phyloP scores from a whole-genome alignment of 1,140 invertebrate species.

The Halyomorpha halys region DNA sequence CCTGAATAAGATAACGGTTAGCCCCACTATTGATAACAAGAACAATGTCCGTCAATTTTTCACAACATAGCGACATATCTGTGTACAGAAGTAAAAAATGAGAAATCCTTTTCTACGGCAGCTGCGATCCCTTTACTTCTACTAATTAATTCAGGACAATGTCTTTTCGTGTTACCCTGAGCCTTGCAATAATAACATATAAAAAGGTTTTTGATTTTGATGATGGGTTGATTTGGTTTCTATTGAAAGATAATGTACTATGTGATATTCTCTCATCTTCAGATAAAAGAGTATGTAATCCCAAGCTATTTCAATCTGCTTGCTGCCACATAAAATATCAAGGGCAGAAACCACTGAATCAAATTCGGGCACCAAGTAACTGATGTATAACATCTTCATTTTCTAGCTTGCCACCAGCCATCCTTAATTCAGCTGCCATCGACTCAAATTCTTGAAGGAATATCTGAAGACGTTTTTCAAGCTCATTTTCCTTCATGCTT shows the following conservation, averaged over 20 bases:
- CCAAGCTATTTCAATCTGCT: too few relatives aligned
- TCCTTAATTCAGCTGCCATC: background rate
- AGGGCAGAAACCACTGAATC: too few relatives aligned
- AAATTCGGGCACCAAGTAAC: too few relatives aligned
- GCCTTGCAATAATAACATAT: background rate
- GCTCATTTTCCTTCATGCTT: too few relatives aligned
- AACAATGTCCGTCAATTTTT: background rate
- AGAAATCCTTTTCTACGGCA: background rate
- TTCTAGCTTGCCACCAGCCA: too few relatives aligned
- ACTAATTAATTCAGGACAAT: background rate
- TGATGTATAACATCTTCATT: too few relatives aligned
- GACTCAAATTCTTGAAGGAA: background rate
- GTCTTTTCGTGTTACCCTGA: background rate
- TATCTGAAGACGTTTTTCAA: background rate
- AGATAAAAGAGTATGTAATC: background rate
- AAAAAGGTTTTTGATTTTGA: background rate
- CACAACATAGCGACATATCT: background rate
- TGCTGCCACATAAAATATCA: too few relatives aligned
- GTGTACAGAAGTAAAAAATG: background rate
- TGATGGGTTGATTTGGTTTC: too few relatives aligned
- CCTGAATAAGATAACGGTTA: background rate
- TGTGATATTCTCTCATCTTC: background rate
- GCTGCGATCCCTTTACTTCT: background rate
- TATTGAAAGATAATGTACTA: too few relatives aligned
- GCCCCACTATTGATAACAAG: slow-evolving; percentile 1